Percentiles rank a stretch among this genome's conserved stretches.
Conservation (phyloP, 2,888 invertebrate species). For the Phasia obesa region DNA sequence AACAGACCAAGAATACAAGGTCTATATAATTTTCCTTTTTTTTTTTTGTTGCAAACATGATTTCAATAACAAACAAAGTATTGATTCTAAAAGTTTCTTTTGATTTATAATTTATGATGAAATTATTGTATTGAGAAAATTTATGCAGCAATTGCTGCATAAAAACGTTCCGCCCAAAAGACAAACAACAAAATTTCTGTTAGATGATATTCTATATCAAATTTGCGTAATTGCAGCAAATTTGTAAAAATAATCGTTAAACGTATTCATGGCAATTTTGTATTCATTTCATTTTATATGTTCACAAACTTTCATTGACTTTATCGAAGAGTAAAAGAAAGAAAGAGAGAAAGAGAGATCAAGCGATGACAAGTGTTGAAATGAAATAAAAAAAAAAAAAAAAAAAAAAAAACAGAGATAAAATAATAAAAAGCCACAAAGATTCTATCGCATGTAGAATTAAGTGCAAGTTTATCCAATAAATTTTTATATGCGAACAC, state of each 20-base stretch:
- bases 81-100: constrained; percentile 51
- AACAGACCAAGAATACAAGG: constrained; percentile 17
- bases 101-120: constrained; percentile 55
- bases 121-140: constrained; percentile 44
- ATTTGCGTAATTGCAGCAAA: constrained; percentile 59
- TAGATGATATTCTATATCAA: constrained; percentile 7
- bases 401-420: neutral
- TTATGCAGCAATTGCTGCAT: constrained; percentile 38
- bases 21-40: constrained; percentile 11
- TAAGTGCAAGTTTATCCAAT: constrained; percentile 16
- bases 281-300: constrained; percentile 22
- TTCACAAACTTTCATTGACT: constrained; percentile 34
- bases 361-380: constrained; percentile 30
- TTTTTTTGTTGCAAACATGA: no score
- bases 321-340: neutral
- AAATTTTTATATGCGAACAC: neutral
- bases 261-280: constrained; percentile 28
- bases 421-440: constrained; percentile 28
- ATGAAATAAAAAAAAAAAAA: neutral
- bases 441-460: constrained; percentile 12
- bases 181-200: neutral
- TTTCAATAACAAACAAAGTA: constrained; percentile 47
- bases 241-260: constrained; percentile 36
- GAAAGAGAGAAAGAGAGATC: no score
- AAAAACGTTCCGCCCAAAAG: constrained; percentile 5